These are phyloP conservation scores for Passer domesticus DNA, from an alignment of 2,113 vertebrate species.

Conservation along the genomic window DNA sequence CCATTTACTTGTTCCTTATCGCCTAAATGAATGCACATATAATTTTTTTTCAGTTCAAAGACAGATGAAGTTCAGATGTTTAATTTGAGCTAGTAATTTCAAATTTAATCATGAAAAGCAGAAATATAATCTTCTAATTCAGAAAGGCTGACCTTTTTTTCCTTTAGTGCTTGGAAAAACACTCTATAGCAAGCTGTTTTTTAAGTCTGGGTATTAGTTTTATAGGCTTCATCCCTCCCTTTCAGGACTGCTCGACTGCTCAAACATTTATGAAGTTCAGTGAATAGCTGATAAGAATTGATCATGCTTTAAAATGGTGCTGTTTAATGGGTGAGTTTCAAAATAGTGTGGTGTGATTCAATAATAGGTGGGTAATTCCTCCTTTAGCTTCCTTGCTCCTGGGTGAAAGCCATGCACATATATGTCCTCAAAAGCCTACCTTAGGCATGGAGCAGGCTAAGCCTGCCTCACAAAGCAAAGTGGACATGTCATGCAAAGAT, in stretches of 20 bases:
- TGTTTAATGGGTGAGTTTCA: background rate
- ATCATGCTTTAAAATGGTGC: background rate
- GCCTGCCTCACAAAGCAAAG: background rate
- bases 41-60: background rate
- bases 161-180: background rate
- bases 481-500: background rate
- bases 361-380: background rate
- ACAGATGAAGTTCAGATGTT: slow-evolving; percentile 47
- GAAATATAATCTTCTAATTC: slow-evolving; percentile 27
- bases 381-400: background rate
- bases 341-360: background rate
- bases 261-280: background rate
- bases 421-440: background rate
- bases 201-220: background rate
- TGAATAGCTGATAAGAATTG: background rate
- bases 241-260: background rate
- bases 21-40: background rate
- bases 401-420: background rate
- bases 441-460: accelerated
- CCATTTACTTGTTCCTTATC: background rate
- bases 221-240: background rate
- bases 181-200: background rate
- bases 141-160: slow-evolving; percentile 21
- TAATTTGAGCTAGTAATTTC: slow-evolving; percentile 5
- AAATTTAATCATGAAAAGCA: slow-evolving; percentile 40